Percentiles rank a stretch among this genome's conserved stretches.
Evolutionary conservation across 2,797 vertebrate genomes (phyloP).

Genomic region (Protosalanx chinensis): DNA sequence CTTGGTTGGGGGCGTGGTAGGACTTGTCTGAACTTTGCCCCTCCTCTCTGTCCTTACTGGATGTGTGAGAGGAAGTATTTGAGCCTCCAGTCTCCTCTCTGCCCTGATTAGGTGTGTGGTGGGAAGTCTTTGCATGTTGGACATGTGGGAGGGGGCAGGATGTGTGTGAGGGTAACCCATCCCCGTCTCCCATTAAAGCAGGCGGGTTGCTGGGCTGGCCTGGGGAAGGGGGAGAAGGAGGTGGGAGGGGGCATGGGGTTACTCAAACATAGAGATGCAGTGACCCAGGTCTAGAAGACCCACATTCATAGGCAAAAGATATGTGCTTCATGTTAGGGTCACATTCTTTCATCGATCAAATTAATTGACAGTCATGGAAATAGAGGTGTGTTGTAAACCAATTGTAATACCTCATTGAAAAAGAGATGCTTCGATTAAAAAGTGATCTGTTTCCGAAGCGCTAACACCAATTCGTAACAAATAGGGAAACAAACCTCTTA

Average conservation of each 20-base stretch:
- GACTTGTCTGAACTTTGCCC: conserved; percentile 11
- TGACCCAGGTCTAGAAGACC: too few relatives aligned
- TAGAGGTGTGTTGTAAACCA: too few relatives aligned
- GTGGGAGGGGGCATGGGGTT: neutral
- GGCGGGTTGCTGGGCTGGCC: neutral
- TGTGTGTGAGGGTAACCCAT: neutral
- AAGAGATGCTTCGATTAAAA: too few relatives aligned
- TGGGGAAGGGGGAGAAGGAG: conserved; percentile 8
- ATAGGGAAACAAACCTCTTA: too few relatives aligned
- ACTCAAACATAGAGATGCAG: neutral
- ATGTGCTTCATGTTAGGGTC: too few relatives aligned
- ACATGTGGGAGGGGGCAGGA: conserved; percentile 1
- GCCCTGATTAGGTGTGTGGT: conserved; percentile 6
- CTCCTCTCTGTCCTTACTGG: conserved; percentile 14
- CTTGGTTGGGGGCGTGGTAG: conserved; percentile 6
- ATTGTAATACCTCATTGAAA: too few relatives aligned
- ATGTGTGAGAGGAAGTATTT: conserved; percentile 8
- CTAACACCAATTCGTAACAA: too few relatives aligned
- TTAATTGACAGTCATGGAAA: too few relatives aligned
- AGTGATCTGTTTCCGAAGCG: too few relatives aligned
- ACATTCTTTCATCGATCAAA: too few relatives aligned
- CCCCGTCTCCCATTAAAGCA: neutral
- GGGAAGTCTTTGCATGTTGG: conserved; percentile 16
- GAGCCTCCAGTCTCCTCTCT: conserved; percentile 12
- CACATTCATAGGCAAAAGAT: too few relatives aligned